A percentile compares a stretch with the other conserved stretches of the same genome.
Conservation (phyloP, 2,888 invertebrate species). For the Macrosoma leucophasiata region DNA sequence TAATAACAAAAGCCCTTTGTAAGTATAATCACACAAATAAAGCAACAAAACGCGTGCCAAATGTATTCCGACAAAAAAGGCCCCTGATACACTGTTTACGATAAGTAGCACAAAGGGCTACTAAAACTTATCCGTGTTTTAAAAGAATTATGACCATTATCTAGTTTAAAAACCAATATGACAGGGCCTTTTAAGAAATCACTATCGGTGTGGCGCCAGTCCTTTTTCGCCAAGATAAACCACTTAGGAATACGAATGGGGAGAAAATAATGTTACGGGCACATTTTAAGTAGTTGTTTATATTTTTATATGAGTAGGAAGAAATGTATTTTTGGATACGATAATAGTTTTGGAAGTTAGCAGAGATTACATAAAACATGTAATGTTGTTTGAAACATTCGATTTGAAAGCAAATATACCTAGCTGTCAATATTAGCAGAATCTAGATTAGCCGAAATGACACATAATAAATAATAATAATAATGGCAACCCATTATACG, state of each 20-base stretch:
- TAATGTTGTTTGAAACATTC: too few species aligned
- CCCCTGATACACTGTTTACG: slow-evolving; percentile 40
- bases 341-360: too few species aligned
- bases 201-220: slow-evolving; percentile 54
- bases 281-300: too few species aligned
- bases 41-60: slow-evolving; percentile 52
- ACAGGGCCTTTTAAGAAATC: slow-evolving; percentile 33
- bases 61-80: slow-evolving; percentile 37
- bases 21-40: slow-evolving; percentile 33
- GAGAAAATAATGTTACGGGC: too few species aligned
- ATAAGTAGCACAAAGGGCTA: slow-evolving; percentile 47
- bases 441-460: too few species aligned
- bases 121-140: slow-evolving; percentile 37
- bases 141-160: slow-evolving; percentile 43
- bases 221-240: slow-evolving; percentile 35
- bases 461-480: too few species aligned
- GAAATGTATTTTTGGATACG: too few species aligned
- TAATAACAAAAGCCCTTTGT: slow-evolving; percentile 33
- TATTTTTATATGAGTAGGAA: too few species aligned
- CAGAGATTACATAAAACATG: too few species aligned
- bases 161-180: slow-evolving; percentile 37
- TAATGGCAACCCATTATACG: too few species aligned
- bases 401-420: too few species aligned
- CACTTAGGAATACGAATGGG: slow-evolving; percentile 7
- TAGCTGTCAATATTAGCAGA: too few species aligned